phyloP scores from a whole-genome alignment of 2,888 invertebrate genomes.

The Pterostichus niger region DNA sequence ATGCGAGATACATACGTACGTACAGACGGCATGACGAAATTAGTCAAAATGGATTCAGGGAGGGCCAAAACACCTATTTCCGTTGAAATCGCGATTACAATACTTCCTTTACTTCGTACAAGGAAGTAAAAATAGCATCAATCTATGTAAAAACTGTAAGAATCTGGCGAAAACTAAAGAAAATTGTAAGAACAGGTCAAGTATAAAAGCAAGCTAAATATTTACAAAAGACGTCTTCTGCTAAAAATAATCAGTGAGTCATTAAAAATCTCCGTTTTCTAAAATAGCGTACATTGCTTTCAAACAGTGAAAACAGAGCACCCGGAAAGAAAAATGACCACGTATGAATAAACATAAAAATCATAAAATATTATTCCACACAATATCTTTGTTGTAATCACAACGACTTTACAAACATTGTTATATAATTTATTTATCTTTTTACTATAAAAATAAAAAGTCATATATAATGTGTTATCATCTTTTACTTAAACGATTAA shows the following conservation, averaged over 20 bases:
- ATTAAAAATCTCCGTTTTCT: slow-evolving; percentile 47
- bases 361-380: too few species aligned
- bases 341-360: too few species aligned
- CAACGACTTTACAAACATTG: too few species aligned
- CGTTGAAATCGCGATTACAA: too few species aligned
- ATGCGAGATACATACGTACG: too few species aligned
- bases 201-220: slow-evolving; percentile 44
- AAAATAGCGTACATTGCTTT: slow-evolving; percentile 38
- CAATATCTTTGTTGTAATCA: too few species aligned
- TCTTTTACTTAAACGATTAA: background rate
- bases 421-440: background rate
- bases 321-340: slow-evolving; percentile 17
- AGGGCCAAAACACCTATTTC: too few species aligned
- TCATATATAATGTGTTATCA: background rate
- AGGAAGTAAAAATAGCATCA: too few species aligned
- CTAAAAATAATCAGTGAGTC: slow-evolving; percentile 53
- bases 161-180: slow-evolving; percentile 6
- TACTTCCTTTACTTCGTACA: too few species aligned
- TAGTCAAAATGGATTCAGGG: too few species aligned
- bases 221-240: slow-evolving; percentile 49
- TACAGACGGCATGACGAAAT: too few species aligned
- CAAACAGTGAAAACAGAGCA: background rate
- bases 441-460: background rate
- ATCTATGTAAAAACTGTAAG: background rate
- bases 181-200: slow-evolving; percentile 27